These are phyloP conservation scores for Lepidostoma basale DNA, from an alignment of 1,140 invertebrate genomes.

Conservation along the genomic window DNA sequence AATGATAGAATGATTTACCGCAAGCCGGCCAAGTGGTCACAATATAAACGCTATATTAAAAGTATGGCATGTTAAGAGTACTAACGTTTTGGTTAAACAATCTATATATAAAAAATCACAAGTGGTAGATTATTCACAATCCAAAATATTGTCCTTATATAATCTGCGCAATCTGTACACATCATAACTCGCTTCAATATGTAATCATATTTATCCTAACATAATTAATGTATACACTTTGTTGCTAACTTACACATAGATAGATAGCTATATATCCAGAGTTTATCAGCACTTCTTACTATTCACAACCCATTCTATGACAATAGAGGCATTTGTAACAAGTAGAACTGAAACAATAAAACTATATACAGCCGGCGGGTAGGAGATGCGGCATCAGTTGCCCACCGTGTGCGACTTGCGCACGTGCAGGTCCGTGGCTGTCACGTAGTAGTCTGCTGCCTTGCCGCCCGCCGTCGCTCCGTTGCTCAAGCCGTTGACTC, in stretches of 20 bases:
- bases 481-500: conserved; percentile 48
- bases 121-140: conserved; percentile 31
- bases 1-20: too few species aligned
- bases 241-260: not conserved
- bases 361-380: conserved; percentile 30
- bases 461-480: conserved; percentile 27
- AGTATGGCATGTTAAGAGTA: conserved; percentile 17
- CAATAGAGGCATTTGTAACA: conserved; percentile 43
- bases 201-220: conserved; percentile 1
- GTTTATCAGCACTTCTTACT: conserved; percentile 43
- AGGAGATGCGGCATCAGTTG: conserved; percentile 40
- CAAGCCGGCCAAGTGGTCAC: not conserved
- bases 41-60: not conserved
- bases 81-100: conserved; percentile 16
- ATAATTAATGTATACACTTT: not conserved
- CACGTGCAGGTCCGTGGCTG: conserved; percentile 38
- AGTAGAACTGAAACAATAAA: conserved; percentile 31
- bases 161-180: conserved; percentile 25
- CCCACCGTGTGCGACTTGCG: conserved; percentile 37
- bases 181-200: not conserved
- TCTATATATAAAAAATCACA: conserved; percentile 22
- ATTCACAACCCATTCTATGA: conserved; percentile 46
- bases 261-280: conserved; percentile 11
- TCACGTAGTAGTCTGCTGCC: conserved; percentile 42
- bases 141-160: conserved; percentile 33